Evolutionary conservation across 2,888 invertebrate genomes (phyloP).

Genomic region (Nebria salina): DNA sequence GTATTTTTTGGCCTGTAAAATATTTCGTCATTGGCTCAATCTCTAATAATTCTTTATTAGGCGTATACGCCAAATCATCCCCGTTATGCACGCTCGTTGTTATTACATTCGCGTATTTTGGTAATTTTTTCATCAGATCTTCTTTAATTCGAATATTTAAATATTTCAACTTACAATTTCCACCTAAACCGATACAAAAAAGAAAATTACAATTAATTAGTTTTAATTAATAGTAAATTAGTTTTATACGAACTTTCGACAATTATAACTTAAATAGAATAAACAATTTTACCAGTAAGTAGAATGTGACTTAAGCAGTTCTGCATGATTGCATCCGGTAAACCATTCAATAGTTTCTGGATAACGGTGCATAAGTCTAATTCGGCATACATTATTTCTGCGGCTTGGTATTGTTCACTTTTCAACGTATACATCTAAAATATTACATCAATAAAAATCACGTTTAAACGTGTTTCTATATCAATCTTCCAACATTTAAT

Average conservation of each 20-base stretch:
- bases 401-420: constrained; percentile 17
- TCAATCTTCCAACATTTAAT: neutral
- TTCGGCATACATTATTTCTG: constrained; percentile 31
- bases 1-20: constrained; percentile 7
- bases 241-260: too few species aligned
- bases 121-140: constrained; percentile 21
- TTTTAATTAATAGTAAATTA: too few species aligned
- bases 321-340: neutral
- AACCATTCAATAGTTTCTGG: neutral
- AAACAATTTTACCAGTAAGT: constrained; percentile 8
- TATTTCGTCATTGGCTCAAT: neutral
- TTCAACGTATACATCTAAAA: constrained; percentile 21
- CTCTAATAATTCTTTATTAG: neutral
- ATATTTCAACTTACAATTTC: constrained; percentile 22
- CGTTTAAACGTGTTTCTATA: neutral
- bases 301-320: constrained; percentile 27
- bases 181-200: constrained; percentile 7
- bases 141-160: constrained; percentile 8
- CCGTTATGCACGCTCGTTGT: constrained; percentile 18
- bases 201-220: neutral
- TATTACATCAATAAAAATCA: neutral
- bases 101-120: constrained; percentile 9
- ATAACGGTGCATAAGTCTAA: constrained; percentile 13
- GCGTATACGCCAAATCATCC: neutral
- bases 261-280: too few species aligned